A percentile compares a stretch with the other conserved stretches of the same genome.
Conservation (phyloP, 2,113 vertebrate species). For the Mustela nigripes region DNA sequence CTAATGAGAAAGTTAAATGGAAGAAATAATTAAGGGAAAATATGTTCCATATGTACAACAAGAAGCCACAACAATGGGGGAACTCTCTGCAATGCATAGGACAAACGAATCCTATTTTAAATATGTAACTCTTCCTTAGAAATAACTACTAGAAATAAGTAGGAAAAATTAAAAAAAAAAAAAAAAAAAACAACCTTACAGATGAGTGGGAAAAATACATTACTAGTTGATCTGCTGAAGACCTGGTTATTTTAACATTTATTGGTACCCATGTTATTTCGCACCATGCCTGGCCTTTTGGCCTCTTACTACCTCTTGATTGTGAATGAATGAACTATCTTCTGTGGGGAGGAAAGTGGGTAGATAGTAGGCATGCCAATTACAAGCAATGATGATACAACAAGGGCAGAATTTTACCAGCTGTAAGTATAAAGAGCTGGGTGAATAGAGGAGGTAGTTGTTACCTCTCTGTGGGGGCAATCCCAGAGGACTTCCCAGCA, state of each 20-base stretch:
- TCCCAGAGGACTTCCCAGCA: not conserved
- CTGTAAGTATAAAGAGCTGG: not conserved
- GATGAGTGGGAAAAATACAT: not conserved
- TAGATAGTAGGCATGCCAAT: not conserved
- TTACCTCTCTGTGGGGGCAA: rapidly evolving
- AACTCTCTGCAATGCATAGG: not conserved
- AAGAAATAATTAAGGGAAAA: not conserved
- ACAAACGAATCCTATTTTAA: not conserved
- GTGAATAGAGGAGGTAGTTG: not conserved
- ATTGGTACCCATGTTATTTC: not conserved
- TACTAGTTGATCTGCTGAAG: not conserved
- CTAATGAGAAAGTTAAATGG: not conserved
- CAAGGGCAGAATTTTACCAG: not conserved
- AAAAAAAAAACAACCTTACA: not conserved
- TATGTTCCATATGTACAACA: not conserved
- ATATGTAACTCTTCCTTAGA: not conserved
- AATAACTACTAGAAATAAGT: not conserved
- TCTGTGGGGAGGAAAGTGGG: not conserved
- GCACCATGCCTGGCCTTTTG: not conserved
- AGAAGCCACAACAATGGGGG: not conserved
- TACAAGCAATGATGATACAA: not conserved
- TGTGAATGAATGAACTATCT: not conserved
- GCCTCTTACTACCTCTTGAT: not conserved
- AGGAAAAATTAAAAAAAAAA: not conserved
- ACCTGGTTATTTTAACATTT: not conserved